phyloP scores from a whole-genome alignment of 37 sponge, comb jelly and placozoan genomes.

The Eunapius fragilis region DNA sequence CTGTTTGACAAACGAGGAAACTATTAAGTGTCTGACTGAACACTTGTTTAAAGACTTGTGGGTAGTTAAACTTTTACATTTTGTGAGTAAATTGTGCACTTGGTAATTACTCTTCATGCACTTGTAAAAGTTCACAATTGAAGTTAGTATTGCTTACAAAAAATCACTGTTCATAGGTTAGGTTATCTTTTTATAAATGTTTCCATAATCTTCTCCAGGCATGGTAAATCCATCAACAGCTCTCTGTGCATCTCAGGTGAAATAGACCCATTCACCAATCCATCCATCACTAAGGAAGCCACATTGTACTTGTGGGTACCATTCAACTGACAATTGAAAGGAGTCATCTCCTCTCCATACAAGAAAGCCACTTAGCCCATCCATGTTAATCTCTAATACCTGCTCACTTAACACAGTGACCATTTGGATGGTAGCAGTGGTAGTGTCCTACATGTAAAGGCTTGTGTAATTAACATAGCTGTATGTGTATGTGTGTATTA shows the following conservation, averaged over 20 bases:
- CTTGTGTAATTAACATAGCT: too few relatives aligned
- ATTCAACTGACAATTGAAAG: constrained; percentile 51
- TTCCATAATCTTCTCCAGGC: constrained; percentile 56
- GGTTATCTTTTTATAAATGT: constrained; percentile 13
- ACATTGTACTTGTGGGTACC: constrained; percentile 14
- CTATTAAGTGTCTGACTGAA: background rate
- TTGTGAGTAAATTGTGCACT: background rate
- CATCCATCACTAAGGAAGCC: constrained; percentile 10
- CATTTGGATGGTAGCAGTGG: background rate
- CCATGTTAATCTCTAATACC: background rate
- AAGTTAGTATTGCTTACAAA: too few relatives aligned
- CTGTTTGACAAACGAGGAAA: background rate
- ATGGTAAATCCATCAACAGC: constrained; percentile 32
- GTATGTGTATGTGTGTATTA: too few relatives aligned
- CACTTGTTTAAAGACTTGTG: too few relatives aligned
- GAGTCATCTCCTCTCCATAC: constrained; percentile 35
- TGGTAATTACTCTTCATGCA: too few relatives aligned
- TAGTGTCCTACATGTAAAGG: constrained; percentile 1
- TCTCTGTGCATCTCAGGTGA: constrained; percentile 14
- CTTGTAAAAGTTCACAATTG: too few relatives aligned
- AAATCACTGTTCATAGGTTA: too few relatives aligned
- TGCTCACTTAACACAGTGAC: background rate
- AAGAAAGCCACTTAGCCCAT: background rate
- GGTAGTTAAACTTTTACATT: too few relatives aligned
- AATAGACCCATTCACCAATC: constrained; percentile 56